A percentile compares a stretch with the other conserved stretches of the same genome.
These are phyloP conservation scores for Buceros bicornis DNA, from an alignment of 2,797 vertebrate genomes.

Conservation along the genomic window DNA sequence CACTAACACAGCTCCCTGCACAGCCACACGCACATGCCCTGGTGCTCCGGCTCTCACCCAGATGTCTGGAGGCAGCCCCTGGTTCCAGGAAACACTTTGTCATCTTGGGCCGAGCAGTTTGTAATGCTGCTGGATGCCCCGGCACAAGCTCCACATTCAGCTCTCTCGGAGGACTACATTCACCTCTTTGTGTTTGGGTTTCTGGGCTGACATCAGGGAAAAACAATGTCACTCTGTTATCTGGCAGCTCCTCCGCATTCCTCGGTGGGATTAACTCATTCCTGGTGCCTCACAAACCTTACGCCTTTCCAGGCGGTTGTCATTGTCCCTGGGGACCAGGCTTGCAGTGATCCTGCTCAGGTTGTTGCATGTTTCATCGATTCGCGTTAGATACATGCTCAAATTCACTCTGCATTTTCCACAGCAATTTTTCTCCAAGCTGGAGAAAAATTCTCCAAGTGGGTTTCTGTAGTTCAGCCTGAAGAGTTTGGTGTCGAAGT, in stretches of 20 bases:
- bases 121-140: slow-evolving; percentile 46
- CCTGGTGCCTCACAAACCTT: slow-evolving; percentile 42
- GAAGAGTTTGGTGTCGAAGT: neutral
- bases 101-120: slow-evolving; percentile 31
- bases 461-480: neutral
- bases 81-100: slow-evolving; percentile 75
- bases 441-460: neutral
- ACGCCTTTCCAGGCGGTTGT: neutral
- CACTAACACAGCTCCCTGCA: neutral
- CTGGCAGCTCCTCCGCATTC: slow-evolving; percentile 60
- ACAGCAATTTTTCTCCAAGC: accelerated
- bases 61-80: slow-evolving; percentile 24
- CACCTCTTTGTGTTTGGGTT: slow-evolving; percentile 77
- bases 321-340: neutral
- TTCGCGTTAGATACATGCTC: accelerated
- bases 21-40: neutral
- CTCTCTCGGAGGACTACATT: slow-evolving; percentile 71
- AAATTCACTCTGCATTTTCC: neutral
- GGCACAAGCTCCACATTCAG: slow-evolving; percentile 70
- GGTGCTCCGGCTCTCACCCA: neutral
- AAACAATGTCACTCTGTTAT: slow-evolving; percentile 72
- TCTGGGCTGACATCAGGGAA: slow-evolving; percentile 78
- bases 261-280: slow-evolving; percentile 73
- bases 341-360: neutral
- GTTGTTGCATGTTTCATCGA: accelerated